Conservation (phyloP, 2,113 vertebrate species). For the Actenoides lindsayi region DNA sequence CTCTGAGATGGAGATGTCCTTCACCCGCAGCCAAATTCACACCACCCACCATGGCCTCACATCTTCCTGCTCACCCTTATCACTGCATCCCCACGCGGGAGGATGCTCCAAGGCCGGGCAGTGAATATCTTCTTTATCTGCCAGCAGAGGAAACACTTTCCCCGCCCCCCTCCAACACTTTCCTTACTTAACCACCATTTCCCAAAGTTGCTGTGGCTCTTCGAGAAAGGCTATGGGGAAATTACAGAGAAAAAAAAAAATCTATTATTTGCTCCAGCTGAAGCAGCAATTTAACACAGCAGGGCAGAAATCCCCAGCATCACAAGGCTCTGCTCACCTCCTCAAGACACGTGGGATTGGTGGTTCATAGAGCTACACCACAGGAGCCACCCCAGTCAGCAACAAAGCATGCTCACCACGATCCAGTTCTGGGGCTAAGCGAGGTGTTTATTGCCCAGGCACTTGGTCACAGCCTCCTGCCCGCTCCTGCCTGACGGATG, state of each 20-base stretch:
- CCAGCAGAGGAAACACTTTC: slow-evolving; percentile 12
- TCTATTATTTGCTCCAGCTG: not conserved
- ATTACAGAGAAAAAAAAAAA: not conserved
- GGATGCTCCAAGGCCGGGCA: not conserved
- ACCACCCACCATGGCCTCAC: not conserved
- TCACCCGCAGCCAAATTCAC: not conserved
- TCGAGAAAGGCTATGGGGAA: not conserved
- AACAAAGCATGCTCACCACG: fast-evolving
- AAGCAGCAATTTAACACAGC: not conserved
- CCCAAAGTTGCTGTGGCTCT: fast-evolving
- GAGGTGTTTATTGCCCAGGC: not conserved
- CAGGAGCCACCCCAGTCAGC: not conserved
- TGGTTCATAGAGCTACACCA: fast-evolving
- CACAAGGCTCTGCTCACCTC: not conserved
- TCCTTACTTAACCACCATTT: not conserved
- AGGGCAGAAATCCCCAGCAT: not conserved
- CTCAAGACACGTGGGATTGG: not conserved
- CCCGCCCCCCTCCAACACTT: not conserved
- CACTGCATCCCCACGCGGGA: fast-evolving
- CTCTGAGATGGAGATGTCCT: fast-evolving
- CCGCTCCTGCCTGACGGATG: not conserved
- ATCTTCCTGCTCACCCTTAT: not conserved
- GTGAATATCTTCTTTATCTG: slow-evolving; percentile 5
- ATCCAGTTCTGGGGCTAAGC: not conserved
- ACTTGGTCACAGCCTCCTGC: not conserved